These are phyloP conservation scores for Chrysina gloriosa DNA, from an alignment of 2,888 invertebrate species.

Conservation along the genomic window DNA sequence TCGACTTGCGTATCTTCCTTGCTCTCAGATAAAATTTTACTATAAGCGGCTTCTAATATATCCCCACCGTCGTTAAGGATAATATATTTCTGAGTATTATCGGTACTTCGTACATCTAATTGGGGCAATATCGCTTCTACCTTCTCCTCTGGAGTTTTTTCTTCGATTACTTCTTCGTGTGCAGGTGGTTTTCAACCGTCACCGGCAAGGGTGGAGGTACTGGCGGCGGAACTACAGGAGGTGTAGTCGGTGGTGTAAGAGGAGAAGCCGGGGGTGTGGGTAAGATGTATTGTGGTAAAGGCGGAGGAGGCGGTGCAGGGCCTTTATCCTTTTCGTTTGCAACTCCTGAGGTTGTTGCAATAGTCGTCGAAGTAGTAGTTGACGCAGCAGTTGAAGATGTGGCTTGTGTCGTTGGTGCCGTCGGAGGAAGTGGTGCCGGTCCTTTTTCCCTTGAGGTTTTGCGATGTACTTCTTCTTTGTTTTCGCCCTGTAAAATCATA, in stretches of 20 bases:
- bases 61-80: conserved; percentile 42
- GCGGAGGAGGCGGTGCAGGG: conserved; percentile 53
- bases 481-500: conserved; percentile 69
- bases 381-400: conserved; percentile 49
- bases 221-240: conserved; percentile 51
- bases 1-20: conserved; percentile 48
- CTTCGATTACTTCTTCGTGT: conserved; percentile 36
- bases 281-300: conserved; percentile 50
- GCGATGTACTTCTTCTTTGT: conserved; percentile 72
- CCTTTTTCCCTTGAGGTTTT: conserved; percentile 78
- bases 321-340: conserved; percentile 64
- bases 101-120: conserved; percentile 14
- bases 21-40: conserved; percentile 51
- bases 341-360: conserved; percentile 56
- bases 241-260: conserved; percentile 60
- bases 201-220: conserved; percentile 48
- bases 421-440: conserved; percentile 78
- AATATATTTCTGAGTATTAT: conserved; percentile 14
- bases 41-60: conserved; percentile 51
- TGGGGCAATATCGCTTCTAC: neutral
- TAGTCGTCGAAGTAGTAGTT: conserved; percentile 53
- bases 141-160: conserved; percentile 19
- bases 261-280: conserved; percentile 64
- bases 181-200: conserved; percentile 37
- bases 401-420: neutral